Conservation (phyloP, 1,140 invertebrate genomes). For the Spodoptera frugiperda region DNA sequence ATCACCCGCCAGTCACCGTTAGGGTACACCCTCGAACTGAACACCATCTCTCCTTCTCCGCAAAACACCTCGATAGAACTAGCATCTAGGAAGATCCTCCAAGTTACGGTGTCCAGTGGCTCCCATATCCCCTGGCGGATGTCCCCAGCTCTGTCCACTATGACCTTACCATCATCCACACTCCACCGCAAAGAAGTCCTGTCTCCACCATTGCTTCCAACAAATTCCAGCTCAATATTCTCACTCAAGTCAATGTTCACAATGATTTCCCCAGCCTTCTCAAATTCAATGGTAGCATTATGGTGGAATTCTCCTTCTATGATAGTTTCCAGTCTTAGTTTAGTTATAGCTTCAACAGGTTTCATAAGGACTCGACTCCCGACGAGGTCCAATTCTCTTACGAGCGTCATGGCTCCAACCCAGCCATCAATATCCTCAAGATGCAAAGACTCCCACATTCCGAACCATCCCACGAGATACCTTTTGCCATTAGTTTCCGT, state of each 20-base stretch:
- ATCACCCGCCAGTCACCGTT: conserved; percentile 70
- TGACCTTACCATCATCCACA: conserved; percentile 63
- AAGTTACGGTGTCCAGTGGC: conserved; percentile 59
- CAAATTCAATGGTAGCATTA: conserved; percentile 60
- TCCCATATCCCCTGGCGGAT: conserved; percentile 74
- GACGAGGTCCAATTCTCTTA: conserved; percentile 71
- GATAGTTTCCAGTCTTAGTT: conserved; percentile 59
- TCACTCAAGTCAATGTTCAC: conserved; percentile 63
- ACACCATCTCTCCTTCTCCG: conserved; percentile 80
- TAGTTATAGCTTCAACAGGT: conserved; percentile 65
- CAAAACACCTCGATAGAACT: conserved; percentile 82
- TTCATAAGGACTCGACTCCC: conserved; percentile 68
- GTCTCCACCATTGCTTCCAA: conserved; percentile 67
- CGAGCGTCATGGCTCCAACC: conserved; percentile 76
- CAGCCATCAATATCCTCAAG: conserved; percentile 78
- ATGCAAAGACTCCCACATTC: conserved; percentile 77
- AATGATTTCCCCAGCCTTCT: conserved; percentile 69
- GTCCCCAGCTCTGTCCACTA: conserved; percentile 68
- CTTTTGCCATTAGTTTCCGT: conserved; percentile 71
- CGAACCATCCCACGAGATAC: conserved; percentile 79
- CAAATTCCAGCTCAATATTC: conserved; percentile 67
- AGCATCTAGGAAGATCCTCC: conserved; percentile 76
- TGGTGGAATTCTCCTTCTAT: conserved; percentile 54
- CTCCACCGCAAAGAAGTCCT: conserved; percentile 67
- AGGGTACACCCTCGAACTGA: conserved; percentile 73